Base-by-base conservation (phyloP, 2,113 vertebrate species). In the Oplegnathus fasciatus region DNA sequence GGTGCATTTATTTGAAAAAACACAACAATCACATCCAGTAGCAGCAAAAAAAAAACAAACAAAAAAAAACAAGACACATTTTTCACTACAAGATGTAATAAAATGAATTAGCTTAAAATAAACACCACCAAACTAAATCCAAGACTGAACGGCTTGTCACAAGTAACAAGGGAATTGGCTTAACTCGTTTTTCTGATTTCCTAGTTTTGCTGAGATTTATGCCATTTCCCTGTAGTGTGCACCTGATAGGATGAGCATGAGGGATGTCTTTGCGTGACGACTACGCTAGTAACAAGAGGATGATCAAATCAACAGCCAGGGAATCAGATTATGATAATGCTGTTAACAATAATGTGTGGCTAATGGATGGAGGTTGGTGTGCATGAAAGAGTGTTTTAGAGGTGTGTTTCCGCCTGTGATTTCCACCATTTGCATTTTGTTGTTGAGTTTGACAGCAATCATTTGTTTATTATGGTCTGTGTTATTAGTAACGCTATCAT, bases 271-370 rank as follows among this genome's bases (percentile, higher is more conserved):
- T 88, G 91, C 82, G 90, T 93, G 92, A 92, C 91, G 86, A 91
- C 92, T 76, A 83, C 86, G 91, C 85, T 91, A 80, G 93, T 96
- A 94, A 95, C 94, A 94, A 94, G 94, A 93, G 58, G 84, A 81
- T 94, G 93, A 94, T 95, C 91, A 52, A 92, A 95, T 95, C 90
- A 95, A 85, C 91, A 86, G 88, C 82, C 86, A 18, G 92, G 82
- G 75, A 95, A 95, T 94, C 26, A 11, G 72, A 95, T 96, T 95
- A 96, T 88, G 64, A 91, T 95, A 94, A 96, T 95, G 92, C 83
- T 90, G 94, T 96, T 95, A 93, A 89, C 91, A 93, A 87, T 93
- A 95, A 94, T 87, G 91, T 92, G 94, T 94, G 94, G 90, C 92
- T 94, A 95, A 95, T 94, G 93, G 91, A 91, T 86, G 91, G 80